A percentile compares a stretch with the other conserved stretches of the same genome.
Evolutionary conservation across 2,113 vertebrate genomes (phyloP).

Genomic region (Perccottus glenii): DNA sequence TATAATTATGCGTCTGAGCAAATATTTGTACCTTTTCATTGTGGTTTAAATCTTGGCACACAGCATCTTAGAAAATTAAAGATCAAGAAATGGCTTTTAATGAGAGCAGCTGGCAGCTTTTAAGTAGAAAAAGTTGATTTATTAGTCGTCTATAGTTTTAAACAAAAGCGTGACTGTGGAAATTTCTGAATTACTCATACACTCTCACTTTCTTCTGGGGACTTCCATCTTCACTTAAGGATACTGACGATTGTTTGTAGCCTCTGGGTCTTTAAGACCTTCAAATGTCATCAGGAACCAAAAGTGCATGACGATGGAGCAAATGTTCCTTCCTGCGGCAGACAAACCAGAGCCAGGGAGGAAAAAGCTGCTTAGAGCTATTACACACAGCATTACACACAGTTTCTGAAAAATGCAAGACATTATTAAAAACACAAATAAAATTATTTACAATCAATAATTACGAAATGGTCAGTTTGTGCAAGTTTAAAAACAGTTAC

Average conservation of each 20-base stretch:
- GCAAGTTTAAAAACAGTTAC: too few relatives aligned
- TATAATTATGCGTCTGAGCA: slow-evolving; percentile 35
- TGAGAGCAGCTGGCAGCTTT: slow-evolving; percentile 9
- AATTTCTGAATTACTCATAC: slow-evolving; percentile 52
- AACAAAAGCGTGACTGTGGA: not conserved
- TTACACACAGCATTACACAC: too few relatives aligned
- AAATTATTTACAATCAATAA: too few relatives aligned
- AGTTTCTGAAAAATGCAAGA: too few relatives aligned
- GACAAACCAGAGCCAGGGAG: not conserved
- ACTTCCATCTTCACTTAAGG: slow-evolving; percentile 12
- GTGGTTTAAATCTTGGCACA: slow-evolving; percentile 23
- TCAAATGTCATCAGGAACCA: slow-evolving; percentile 60
- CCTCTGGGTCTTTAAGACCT: slow-evolving; percentile 64
- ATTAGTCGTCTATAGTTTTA: slow-evolving; percentile 5
- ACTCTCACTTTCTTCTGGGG: slow-evolving; percentile 59
- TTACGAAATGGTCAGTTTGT: too few relatives aligned
- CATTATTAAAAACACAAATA: too few relatives aligned
- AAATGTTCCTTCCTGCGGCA: slow-evolving; percentile 58
- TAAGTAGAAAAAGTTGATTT: slow-evolving; percentile 12
- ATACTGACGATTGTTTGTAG: slow-evolving; percentile 61
- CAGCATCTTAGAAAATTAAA: slow-evolving; percentile 19
- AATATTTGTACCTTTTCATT: slow-evolving; percentile 50
- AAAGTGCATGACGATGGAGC: slow-evolving; percentile 58
- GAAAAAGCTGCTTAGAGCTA: too few relatives aligned
- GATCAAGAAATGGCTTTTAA: slow-evolving; percentile 18